Percentiles rank a stretch among this genome's conserved stretches.
Evolutionary conservation across 2,113 vertebrate species (phyloP).

Genomic region (Bettongia penicillata): DNA sequence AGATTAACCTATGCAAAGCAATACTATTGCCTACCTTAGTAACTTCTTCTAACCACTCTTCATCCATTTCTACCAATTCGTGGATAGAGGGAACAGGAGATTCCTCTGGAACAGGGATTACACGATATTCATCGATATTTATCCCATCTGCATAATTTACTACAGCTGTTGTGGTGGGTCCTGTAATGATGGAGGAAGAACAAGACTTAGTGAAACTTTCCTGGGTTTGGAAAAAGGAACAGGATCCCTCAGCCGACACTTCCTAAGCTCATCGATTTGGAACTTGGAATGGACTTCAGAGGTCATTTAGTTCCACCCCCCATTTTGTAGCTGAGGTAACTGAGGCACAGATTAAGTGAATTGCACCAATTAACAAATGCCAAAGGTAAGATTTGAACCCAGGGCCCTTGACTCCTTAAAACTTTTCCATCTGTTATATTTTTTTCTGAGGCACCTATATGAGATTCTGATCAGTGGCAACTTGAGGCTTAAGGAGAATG

Average conservation of each 20-base stretch:
- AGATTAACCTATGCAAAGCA: neutral
- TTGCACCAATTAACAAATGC: neutral
- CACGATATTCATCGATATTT: neutral
- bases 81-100: neutral
- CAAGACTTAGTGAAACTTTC: neutral
- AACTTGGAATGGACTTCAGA: neutral
- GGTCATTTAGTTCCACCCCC: neutral
- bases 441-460: neutral
- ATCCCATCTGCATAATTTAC: neutral
- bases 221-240: neutral
- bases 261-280: neutral
- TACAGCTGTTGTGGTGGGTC: accelerated
- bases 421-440: neutral
- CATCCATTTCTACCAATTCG: neutral
- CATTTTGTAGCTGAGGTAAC: neutral
- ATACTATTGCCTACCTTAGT: neutral
- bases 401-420: neutral
- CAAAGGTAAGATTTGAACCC: neutral
- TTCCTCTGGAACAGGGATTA: accelerated
- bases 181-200: neutral
- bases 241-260: neutral
- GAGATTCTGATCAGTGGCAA: neutral
- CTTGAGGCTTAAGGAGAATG: neutral
- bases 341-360: neutral
- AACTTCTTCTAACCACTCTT: neutral